Evolutionary conservation across 2,113 vertebrate genomes (phyloP).

Genomic region (Neolamprologus sp.): DNA sequence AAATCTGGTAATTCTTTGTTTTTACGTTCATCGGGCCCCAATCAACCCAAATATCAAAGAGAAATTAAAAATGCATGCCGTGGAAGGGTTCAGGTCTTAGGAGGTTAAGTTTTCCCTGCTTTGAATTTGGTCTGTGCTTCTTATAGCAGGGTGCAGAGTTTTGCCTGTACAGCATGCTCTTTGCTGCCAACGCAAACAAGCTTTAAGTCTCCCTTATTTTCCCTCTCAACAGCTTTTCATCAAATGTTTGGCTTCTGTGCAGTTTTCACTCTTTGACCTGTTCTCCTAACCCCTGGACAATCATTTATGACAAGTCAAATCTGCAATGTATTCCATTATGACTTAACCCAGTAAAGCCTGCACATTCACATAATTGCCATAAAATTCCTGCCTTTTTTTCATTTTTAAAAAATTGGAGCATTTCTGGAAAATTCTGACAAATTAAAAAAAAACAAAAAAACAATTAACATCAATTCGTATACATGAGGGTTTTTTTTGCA

Average conservation of each 20-base stretch:
- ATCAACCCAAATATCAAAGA: neutral
- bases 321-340: neutral
- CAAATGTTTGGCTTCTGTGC: neutral
- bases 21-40: rapidly evolving
- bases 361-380: neutral
- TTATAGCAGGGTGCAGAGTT: neutral
- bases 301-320: neutral
- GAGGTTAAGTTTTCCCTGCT: neutral
- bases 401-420: rapidly evolving
- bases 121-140: neutral
- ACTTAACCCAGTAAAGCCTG: neutral
- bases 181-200: neutral
- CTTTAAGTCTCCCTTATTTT: neutral
- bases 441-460: rapidly evolving
- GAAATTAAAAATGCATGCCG: rapidly evolving
- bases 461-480: neutral
- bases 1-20: neutral
- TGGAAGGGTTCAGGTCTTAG: neutral
- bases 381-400: neutral
- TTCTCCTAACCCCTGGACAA: neutral
- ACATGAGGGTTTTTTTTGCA: rapidly evolving
- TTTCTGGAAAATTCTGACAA: neutral
- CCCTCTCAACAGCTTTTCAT: neutral
- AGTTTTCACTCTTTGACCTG: neutral
- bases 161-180: neutral